Conservation (phyloP, 2,797 vertebrate species). For the Tinamus major region DNA sequence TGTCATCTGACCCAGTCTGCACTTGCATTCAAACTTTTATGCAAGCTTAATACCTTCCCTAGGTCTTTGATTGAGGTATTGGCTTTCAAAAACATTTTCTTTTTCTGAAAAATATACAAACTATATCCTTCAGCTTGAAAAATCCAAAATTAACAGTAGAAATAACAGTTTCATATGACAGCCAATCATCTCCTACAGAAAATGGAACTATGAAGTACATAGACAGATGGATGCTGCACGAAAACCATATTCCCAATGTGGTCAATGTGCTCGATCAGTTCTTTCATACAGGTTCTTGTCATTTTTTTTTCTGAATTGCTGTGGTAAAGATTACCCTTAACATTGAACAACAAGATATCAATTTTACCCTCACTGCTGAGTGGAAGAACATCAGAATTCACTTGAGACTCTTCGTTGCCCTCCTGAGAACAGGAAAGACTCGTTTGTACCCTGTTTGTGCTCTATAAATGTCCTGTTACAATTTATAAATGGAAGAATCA, state of each 20-base stretch:
- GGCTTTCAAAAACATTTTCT: conserved; percentile 52
- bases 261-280: conserved; percentile 10
- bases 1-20: not conserved
- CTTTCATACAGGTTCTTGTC: conserved; percentile 56
- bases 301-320: not conserved
- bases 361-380: conserved; percentile 36
- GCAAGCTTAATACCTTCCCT: conserved; percentile 14
- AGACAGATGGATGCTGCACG: conserved; percentile 74
- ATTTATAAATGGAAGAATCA: not conserved
- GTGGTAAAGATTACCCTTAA: conserved; percentile 58
- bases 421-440: not conserved
- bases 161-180: conserved; percentile 58
- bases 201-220: conserved; percentile 62
- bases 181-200: conserved; percentile 60
- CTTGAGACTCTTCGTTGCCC: not conserved
- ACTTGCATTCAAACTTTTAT: conserved; percentile 31
- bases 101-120: not conserved
- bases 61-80: conserved; percentile 31
- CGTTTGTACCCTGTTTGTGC: not conserved
- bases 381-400: conserved; percentile 17
- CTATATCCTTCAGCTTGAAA: conserved; percentile 45
- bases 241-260: conserved; percentile 60
- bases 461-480: not conserved
- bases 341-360: conserved; percentile 21
- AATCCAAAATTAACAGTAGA: conserved; percentile 64